phyloP scores from a whole-genome alignment of 2,113 vertebrate genomes.

The Pao palembangensis region DNA sequence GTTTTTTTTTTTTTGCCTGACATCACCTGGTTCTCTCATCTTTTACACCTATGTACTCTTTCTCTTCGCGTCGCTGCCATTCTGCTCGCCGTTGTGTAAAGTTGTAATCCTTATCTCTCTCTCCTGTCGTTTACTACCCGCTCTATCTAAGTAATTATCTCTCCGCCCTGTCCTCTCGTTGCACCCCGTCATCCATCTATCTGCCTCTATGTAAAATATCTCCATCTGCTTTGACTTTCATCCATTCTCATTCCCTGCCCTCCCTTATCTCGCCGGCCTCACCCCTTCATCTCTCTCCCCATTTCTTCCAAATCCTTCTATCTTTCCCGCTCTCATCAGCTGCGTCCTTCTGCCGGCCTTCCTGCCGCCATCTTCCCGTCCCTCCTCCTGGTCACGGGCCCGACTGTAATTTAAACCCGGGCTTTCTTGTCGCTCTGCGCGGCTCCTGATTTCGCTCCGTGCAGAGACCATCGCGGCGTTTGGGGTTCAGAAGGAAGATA shows the following conservation, averaged over 20 bases:
- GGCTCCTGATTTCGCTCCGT: conserved; percentile 45
- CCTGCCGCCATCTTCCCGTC: conserved; percentile 42
- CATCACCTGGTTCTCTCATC: conserved; percentile 38
- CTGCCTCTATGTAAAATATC: conserved; percentile 73
- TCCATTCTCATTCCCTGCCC: conserved; percentile 64
- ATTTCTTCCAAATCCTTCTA: conserved; percentile 41
- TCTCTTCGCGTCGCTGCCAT: not conserved
- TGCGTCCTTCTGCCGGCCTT: conserved; percentile 38
- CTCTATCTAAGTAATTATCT: conserved; percentile 74
- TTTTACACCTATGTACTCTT: conserved; percentile 24
- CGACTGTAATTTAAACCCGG: conserved; percentile 66
- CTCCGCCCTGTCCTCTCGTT: conserved; percentile 56
- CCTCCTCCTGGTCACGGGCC: conserved; percentile 28
- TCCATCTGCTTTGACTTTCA: conserved; percentile 63
- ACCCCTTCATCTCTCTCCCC: conserved; percentile 63
- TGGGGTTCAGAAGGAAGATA: conserved; percentile 54
- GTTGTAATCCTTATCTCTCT: conserved; percentile 57
- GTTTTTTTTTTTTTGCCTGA: conserved; percentile 24
- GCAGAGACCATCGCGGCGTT: conserved; percentile 39
- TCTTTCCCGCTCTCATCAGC: conserved; percentile 53
- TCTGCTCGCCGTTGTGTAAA: conserved; percentile 44
- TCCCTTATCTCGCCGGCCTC: conserved; percentile 65
- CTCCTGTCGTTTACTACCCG: conserved; percentile 55
- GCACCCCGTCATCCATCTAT: conserved; percentile 58
- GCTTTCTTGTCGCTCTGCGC: conserved; percentile 46